Base-by-base conservation (phyloP, 37 sponge, comb jelly and placozoan species). In the Diacarnus erythraeanus region DNA sequence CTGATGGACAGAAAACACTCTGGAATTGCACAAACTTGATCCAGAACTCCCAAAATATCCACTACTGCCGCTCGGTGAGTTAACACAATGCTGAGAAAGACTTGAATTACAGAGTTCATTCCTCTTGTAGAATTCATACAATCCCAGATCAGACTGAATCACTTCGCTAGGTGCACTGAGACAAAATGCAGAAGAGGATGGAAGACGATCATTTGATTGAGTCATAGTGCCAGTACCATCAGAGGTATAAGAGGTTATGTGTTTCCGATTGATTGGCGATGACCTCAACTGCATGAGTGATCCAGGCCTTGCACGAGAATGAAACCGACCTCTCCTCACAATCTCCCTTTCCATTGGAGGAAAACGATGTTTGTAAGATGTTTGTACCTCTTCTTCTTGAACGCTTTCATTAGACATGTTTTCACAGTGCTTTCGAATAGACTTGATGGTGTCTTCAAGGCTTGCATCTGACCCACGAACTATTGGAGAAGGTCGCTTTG, bases 1-100 rank as follows among this genome's bases (percentile, higher is more conserved):
- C 42, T 80, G 87, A 36, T 80, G 87, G 0, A 67, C 60, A 12
- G 87, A 80, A 3, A 81, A 87, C 44, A 80, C 26, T 38, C 87
- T 58, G 0, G 80, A 87, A 42, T 74, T 73, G 65, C 34, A 75
- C 17, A 87, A 34, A 37, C 81, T 87, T 6, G 87, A 87, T 33
- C 44, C 20, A 0, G 87, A 75, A 57, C 87, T 87, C 6, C 87
- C 81, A 75, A 80, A 87, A 34, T 87, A 87, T 0, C 87, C 87
- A 27, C 64, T 59, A 60, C 76, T 76, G 5, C 71, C 81, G 35
- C 77, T 87, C 0, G 87, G 87, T 0, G 87, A 87, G 51, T 80
- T n/a, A 22, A 87, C 75, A 4, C 74, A 35, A 17, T 39, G 39
- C 15, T 69, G 72, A 5, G 80, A 75, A 0, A 74, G 31, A 66